Conservation (phyloP, 1,140 invertebrate species). For the Drepana arcuata region DNA sequence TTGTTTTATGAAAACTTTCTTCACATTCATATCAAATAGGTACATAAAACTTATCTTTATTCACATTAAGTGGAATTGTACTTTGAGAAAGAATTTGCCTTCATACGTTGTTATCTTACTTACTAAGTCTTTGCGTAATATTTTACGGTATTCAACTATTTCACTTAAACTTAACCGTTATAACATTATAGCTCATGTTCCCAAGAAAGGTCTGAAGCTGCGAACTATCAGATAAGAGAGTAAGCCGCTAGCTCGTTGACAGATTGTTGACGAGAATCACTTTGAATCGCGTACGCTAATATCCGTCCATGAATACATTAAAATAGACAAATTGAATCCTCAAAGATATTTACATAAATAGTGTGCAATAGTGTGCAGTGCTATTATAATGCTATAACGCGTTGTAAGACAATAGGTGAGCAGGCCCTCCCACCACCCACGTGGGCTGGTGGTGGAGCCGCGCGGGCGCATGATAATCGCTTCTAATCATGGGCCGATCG, state of each 20-base stretch:
- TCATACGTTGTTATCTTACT: too few relatives aligned
- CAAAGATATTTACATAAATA: slow-evolving; percentile 61
- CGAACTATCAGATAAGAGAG: slow-evolving; percentile 8
- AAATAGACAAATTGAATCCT: slow-evolving; percentile 58
- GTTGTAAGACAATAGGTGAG: slow-evolving; percentile 58
- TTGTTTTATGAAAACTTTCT: too few relatives aligned
- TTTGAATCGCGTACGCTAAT: slow-evolving; percentile 28
- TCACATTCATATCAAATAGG: too few relatives aligned
- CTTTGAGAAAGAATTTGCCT: too few relatives aligned
- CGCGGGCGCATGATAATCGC: slow-evolving; percentile 59
- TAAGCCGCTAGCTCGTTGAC: slow-evolving; percentile 21
- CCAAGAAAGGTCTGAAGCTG: not conserved
- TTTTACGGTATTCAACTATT: too few relatives aligned
- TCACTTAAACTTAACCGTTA: too few relatives aligned
- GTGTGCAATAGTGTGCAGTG: slow-evolving; percentile 47
- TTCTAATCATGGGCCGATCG: slow-evolving; percentile 61
- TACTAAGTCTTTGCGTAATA: too few relatives aligned
- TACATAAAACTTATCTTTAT: too few relatives aligned
- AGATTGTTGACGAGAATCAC: slow-evolving; percentile 27
- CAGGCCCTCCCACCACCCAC: slow-evolving; percentile 60
- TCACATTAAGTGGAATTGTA: too few relatives aligned
- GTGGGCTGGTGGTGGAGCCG: slow-evolving; percentile 19
- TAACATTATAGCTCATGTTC: too few relatives aligned
- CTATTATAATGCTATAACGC: slow-evolving; percentile 57
- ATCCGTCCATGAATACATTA: slow-evolving; percentile 43